Conservation (phyloP, 2,888 invertebrate genomes). For the Balanococcus diminutus region DNA sequence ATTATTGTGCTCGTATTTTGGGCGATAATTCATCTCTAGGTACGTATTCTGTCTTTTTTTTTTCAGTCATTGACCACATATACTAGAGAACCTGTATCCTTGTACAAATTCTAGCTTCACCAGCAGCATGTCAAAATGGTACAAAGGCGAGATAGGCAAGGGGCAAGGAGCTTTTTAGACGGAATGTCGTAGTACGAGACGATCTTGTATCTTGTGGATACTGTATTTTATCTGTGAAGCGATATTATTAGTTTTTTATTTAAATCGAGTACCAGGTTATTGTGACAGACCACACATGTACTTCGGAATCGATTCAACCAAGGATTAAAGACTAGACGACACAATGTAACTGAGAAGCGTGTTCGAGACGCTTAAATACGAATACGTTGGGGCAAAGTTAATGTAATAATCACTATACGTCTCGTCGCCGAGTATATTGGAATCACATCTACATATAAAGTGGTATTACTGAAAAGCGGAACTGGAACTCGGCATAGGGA, state of each 20-base stretch:
- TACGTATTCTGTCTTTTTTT: not conserved
- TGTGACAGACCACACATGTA: slow-evolving; percentile 45
- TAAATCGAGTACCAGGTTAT: slow-evolving; percentile 9
- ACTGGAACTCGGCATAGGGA: too few relatives aligned
- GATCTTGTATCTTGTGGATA: not conserved
- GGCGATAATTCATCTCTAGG: not conserved
- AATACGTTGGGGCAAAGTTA: not conserved
- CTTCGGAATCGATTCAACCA: slow-evolving; percentile 28
- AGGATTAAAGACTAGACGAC: slow-evolving; percentile 18
- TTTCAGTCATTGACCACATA: not conserved
- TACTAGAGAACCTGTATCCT: not conserved
- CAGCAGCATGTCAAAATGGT: not conserved
- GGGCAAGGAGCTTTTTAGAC: not conserved
- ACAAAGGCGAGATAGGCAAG: not conserved
- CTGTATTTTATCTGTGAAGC: slow-evolving; percentile 25
- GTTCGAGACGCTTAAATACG: not conserved
- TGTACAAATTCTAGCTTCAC: not conserved
- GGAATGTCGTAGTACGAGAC: not conserved
- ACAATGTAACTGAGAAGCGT: slow-evolving; percentile 24
- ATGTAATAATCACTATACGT: not conserved
- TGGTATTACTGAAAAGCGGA: not conserved
- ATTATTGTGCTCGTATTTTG: not conserved
- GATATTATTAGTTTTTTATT: slow-evolving; percentile 43
- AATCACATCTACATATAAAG: slow-evolving; percentile 25
- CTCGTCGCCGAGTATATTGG: not conserved